Evolutionary conservation across 2,888 invertebrate genomes (phyloP), one percentile per base, ranked within the genome.

Genomic region (Conchocele bisecta): DNA sequence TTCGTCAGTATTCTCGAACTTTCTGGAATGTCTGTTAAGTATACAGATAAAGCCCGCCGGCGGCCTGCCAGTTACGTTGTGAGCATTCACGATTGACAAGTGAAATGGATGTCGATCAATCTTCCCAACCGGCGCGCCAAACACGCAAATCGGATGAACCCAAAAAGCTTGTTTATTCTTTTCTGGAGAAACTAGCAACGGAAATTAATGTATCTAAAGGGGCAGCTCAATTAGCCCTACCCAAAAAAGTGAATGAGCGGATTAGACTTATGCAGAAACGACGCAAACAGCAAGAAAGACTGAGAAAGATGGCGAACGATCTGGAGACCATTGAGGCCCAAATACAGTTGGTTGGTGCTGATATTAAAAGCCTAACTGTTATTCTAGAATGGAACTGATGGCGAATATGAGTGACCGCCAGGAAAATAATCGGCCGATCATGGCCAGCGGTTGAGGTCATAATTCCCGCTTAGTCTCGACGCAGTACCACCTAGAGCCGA

Each of bases 141-240:
- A n/a, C n/a, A n/a, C n/a, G n/a, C n/a, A n/a, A n/a, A n/a, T n/a
- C n/a, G 22, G 11, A 44, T 44, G 26, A 44, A 44, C n/a, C 44
- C 22, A 22, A 20, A 15, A 44, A 44, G 22, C 22, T 22, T 9
- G 44, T 13, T 44, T 44, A 26, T 26, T 44, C 44, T 26, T 44
- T 44, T 44, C 26, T 44, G 20, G 20, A 13, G 26, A 3, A 17
- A 17, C 11, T 44, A 26, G 44, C 44, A 26, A 20, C 22, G 26
- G 44, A 44, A 44, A 44, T 26, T 26, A 44, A 20, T 20, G 44
- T 44, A 26, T 44, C 44, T 17, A 44, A 44, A 44, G 44, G 44
- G 24, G 26, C 22, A 26, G 44, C 44, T 22, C 44, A 13, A 26
- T 44, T 44, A 26, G 44, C 22, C 13, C 44, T 17, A 26, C 24